A percentile compares a stretch with the other conserved stretches of the same genome.
Conservation (phyloP, 2,888 invertebrate species). For the Cerastoderma edule region DNA sequence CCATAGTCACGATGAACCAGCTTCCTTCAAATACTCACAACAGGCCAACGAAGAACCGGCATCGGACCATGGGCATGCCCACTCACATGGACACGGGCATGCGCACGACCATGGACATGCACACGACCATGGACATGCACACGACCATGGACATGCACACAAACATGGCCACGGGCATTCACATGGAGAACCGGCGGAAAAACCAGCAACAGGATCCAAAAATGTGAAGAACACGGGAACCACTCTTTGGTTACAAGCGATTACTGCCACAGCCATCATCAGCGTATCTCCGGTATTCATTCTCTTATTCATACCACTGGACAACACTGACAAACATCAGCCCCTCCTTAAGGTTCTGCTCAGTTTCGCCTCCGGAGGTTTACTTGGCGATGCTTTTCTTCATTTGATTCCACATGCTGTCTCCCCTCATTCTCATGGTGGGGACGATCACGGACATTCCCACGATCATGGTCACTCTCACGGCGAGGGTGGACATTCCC, state of each 20-base stretch:
- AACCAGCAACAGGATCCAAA: conserved; percentile 17
- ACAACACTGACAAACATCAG: conserved; percentile 89
- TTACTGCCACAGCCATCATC: conserved; percentile 95
- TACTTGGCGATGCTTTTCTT: conserved; percentile 98
- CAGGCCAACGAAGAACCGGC: conserved; percentile 86
- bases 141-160: conserved; percentile 53
- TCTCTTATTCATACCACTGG: conserved; percentile 95
- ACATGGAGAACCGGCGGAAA: conserved; percentile 45
- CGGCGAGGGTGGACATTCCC: conserved; percentile 80
- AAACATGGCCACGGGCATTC: conserved; percentile 56
- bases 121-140: conserved; percentile 44
- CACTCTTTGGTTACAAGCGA: conserved; percentile 90
- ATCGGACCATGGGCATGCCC: conserved; percentile 37
- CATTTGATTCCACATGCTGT: conserved; percentile 98
- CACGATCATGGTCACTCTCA: conserved; percentile 84
- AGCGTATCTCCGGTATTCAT: conserved; percentile 97
- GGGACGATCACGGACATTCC: conserved; percentile 84
- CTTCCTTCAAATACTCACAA: conserved; percentile 93
- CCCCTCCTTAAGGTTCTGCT: conserved; percentile 92
- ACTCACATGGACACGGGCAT: conserved; percentile 61
- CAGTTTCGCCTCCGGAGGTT: conserved; percentile 87
- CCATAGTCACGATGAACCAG: conserved; percentile 85
- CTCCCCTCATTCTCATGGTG: conserved; percentile 84
- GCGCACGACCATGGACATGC: conserved; percentile 47
- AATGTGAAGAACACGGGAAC: conserved; percentile 81